These are phyloP conservation scores for Cheilosia vernalis DNA, from an alignment of 2,888 invertebrate species.

Conservation along the genomic window DNA sequence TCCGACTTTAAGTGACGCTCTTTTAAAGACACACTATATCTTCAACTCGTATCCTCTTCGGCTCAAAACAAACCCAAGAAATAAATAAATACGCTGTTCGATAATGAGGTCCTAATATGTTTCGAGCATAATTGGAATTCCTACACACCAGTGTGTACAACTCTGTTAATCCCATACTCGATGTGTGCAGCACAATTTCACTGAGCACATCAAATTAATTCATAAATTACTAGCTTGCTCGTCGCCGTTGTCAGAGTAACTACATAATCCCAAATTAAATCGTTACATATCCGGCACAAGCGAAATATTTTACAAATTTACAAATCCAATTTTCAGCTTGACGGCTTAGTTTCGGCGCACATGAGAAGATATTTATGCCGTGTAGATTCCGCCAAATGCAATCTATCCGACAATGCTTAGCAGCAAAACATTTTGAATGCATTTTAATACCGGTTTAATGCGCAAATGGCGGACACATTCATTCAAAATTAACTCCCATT, in stretches of 20 bases:
- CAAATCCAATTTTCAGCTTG: constrained; percentile 74
- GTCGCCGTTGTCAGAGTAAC: constrained; percentile 41
- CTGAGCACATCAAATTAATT: constrained; percentile 67
- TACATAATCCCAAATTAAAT: constrained; percentile 70
- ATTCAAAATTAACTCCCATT: constrained; percentile 65
- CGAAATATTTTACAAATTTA: constrained; percentile 69
- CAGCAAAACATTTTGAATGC: constrained; percentile 34
- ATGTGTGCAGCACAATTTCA: constrained; percentile 52
- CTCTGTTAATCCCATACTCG: constrained; percentile 56
- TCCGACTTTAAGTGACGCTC: no score
- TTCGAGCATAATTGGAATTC: background rate
- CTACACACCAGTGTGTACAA: background rate
- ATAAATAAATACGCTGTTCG: background rate
- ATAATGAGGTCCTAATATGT: background rate
- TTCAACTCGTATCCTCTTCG: no score
- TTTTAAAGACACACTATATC: no score
- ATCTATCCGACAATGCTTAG: constrained; percentile 54
- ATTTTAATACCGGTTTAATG: constrained; percentile 65
- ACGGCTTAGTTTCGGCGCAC: constrained; percentile 43
- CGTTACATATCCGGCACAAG: constrained; percentile 45
- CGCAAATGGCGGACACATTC: constrained; percentile 44
- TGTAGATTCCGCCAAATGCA: constrained; percentile 47
- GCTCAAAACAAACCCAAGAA: no score
- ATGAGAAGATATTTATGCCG: constrained; percentile 54
- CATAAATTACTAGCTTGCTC: constrained; percentile 59